These are phyloP conservation scores for Sapayoa aenigma DNA, from an alignment of 2,113 vertebrate genomes.

Conservation along the genomic window DNA sequence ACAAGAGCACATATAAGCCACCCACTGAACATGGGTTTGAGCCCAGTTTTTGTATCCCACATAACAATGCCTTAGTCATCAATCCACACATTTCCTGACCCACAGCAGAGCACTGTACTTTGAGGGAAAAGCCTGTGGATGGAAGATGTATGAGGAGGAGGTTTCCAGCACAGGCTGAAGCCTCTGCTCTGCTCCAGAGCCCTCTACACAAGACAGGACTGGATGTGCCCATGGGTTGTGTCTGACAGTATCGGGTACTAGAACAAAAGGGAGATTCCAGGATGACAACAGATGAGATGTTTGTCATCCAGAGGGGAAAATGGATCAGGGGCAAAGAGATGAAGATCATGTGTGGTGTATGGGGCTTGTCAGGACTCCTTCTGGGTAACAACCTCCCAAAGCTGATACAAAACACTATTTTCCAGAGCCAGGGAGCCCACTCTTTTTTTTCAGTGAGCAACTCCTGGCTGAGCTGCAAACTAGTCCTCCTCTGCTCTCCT, in stretches of 20 bases:
- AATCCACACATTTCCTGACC: not conserved
- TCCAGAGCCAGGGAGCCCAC: not conserved
- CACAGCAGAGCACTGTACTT: not conserved
- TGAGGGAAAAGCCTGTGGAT: not conserved
- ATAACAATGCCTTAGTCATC: not conserved
- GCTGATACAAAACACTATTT: not conserved
- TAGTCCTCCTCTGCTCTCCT: not conserved
- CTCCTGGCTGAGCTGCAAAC: not conserved
- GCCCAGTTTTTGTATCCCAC: not conserved
- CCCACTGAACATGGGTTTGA: not conserved
- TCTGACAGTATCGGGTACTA: not conserved
- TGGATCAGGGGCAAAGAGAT: not conserved
- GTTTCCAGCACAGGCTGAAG: not conserved
- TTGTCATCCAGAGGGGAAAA: not conserved
- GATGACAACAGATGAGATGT: not conserved
- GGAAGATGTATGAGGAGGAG: not conserved
- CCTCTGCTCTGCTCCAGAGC: not conserved
- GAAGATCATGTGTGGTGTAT: not conserved
- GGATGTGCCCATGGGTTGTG: not conserved
- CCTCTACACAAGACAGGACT: not conserved
- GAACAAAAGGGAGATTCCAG: not conserved
- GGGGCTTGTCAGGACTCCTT: not conserved
- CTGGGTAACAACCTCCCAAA: not conserved
- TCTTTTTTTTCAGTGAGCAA: not conserved
- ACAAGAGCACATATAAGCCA: not conserved